These are phyloP conservation scores for Hippopotamus amphibius DNA, from an alignment of 2,113 vertebrate genomes.

Conservation along the genomic window DNA sequence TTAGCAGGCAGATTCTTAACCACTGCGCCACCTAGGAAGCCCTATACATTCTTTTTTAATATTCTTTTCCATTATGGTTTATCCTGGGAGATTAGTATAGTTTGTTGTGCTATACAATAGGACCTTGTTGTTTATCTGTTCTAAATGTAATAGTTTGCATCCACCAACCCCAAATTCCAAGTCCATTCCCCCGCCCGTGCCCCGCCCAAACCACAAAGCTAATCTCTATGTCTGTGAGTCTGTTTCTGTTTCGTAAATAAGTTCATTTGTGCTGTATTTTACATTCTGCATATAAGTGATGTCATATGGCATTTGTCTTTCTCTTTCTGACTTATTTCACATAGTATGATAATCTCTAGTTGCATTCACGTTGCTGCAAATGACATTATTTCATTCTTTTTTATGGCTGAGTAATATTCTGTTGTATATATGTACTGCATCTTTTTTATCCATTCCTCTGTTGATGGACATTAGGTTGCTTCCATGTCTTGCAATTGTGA, in stretches of 20 bases:
- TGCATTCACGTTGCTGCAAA: background rate
- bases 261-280: background rate
- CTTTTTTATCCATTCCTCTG: background rate
- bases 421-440: background rate
- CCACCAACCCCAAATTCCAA: background rate
- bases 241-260: background rate
- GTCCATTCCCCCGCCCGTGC: background rate
- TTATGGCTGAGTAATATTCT: background rate
- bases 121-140: background rate
- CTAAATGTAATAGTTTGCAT: background rate
- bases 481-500: background rate
- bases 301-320: background rate
- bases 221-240: background rate
- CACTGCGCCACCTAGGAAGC: too few species aligned
- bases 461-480: background rate
- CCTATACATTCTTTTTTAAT: too few species aligned
- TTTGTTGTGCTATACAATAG: too few species aligned
- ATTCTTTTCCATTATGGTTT: background rate
- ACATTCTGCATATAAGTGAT: background rate
- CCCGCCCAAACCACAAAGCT: background rate
- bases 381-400: background rate
- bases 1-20: too few species aligned
- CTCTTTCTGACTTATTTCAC: background rate
- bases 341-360: background rate
- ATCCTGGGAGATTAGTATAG: background rate